Base-by-base conservation (phyloP, 2,113 vertebrate genomes). In the Psittacula cyanocephala region DNA sequence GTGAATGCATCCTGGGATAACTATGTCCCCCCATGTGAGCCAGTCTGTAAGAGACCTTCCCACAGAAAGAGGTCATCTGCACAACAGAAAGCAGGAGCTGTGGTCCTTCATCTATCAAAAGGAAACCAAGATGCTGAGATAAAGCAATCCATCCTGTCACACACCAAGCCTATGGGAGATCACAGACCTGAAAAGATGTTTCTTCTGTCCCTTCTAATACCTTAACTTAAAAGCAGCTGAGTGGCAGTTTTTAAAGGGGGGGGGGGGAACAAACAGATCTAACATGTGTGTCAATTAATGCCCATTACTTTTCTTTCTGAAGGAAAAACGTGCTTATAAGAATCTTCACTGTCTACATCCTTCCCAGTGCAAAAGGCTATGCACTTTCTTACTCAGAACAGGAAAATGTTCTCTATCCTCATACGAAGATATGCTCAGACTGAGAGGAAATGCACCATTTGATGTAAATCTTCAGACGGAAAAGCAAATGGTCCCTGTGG, bases 381-480 rank as follows among this genome's bases (percentile, higher is more conserved):
- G 25, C 50, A 57, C 13, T 86, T 96, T 76, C 77, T 88, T 71
- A 46, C 33, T 93, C 81, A 83, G 59, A 94, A 91, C 65, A 43
- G 41, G 64, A 80, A 94, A 89, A 64, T 13, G 4, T 77, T 82
- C 62, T 93, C 68, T 89, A 28, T 65, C 57, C 24, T 95, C 15
- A 4, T 60, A 47, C 5, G 0, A 59, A 59, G 33, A 59, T 35
- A 59, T 59, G 57, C 33, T 59, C 31, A 80, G 80, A 68, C 84
- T 41, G 23, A 52, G 69, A 47, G 44, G 86, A 97, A 96, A 97
- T 85, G 64, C 52, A 88, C 69, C 71, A 93, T 79, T 67, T 96
- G 84, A 94, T 84, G 53, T 80, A 77, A 83, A 97, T 89, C 93
- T 97, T 94, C 84, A 89, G 67, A 76, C 82, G 83, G 74, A 97